phyloP scores from a whole-genome alignment of 2,888 invertebrate species.

The Hypolimnas misippus region DNA sequence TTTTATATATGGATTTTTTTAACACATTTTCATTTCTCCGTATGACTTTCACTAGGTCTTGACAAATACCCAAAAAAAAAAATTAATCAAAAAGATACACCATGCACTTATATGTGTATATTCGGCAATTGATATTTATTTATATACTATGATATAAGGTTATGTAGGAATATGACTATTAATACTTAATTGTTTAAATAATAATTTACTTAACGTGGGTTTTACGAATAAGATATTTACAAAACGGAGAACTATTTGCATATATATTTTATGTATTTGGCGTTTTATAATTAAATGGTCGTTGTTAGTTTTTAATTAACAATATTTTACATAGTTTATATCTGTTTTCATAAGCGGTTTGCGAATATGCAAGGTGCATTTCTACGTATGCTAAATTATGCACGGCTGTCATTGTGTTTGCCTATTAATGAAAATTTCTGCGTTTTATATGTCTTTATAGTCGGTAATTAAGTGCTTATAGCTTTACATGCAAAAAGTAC shows the following conservation, averaged over 20 bases:
- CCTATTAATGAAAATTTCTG: conserved; percentile 42
- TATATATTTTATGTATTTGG: conserved; percentile 31
- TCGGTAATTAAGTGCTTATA: conserved; percentile 23
- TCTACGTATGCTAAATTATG: conserved; percentile 34
- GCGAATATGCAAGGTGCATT: conserved; percentile 44
- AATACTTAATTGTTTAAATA: not conserved
- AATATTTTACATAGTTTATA: conserved; percentile 43
- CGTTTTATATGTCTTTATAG: conserved; percentile 37
- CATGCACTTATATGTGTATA: too few relatives aligned
- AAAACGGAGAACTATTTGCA: conserved; percentile 20
- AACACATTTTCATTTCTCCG: too few relatives aligned
- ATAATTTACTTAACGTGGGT: too few relatives aligned
- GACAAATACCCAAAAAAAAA: too few relatives aligned
- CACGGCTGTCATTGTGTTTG: conserved; percentile 37
- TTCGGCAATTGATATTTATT: too few relatives aligned
- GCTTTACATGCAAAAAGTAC: conserved; percentile 15
- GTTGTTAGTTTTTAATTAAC: conserved; percentile 41
- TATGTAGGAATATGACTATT: too few relatives aligned
- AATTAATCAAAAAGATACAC: too few relatives aligned
- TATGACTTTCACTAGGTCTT: too few relatives aligned
- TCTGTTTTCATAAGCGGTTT: conserved; percentile 34
- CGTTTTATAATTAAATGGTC: conserved; percentile 40
- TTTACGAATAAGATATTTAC: conserved; percentile 3
- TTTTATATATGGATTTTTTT: too few relatives aligned
- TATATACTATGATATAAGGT: too few relatives aligned